Evolutionary conservation across 2,797 vertebrate genomes (phyloP).

Genomic region (Micrastur ruficollis): DNA sequence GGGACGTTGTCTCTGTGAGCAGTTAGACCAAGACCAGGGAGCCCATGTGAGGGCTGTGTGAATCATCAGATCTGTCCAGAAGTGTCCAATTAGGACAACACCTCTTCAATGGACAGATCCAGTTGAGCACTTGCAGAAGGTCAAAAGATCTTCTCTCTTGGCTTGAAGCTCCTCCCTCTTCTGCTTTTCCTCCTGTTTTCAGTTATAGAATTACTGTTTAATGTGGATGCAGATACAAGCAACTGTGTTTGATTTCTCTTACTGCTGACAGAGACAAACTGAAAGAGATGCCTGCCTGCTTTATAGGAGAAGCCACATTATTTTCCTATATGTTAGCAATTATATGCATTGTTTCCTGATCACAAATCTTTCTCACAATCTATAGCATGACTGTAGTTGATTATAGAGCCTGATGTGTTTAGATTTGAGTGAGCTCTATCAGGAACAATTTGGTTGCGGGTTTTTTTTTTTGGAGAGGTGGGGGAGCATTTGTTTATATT

Average conservation of each 20-base stretch:
- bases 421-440: background rate
- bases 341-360: background rate
- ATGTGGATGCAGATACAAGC: background rate
- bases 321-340: background rate
- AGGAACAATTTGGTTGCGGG: background rate
- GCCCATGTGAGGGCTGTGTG: background rate
- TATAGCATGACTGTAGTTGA: background rate
- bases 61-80: background rate
- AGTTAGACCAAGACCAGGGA: background rate
- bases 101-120: background rate
- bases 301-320: background rate
- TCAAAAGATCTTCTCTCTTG: background rate
- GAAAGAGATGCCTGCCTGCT: background rate
- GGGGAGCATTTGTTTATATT: background rate
- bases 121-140: background rate
- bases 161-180: background rate
- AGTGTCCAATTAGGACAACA: background rate
- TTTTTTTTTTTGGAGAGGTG: background rate
- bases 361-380: background rate
- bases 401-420: background rate
- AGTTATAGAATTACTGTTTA: background rate
- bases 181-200: background rate
- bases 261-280: background rate
- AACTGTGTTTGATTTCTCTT: background rate
- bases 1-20: rapidly evolving